Evolutionary conservation across 2,888 invertebrate genomes (phyloP), one percentile per base, ranked within the genome.

Genomic region (Anticlea derivata): DNA sequence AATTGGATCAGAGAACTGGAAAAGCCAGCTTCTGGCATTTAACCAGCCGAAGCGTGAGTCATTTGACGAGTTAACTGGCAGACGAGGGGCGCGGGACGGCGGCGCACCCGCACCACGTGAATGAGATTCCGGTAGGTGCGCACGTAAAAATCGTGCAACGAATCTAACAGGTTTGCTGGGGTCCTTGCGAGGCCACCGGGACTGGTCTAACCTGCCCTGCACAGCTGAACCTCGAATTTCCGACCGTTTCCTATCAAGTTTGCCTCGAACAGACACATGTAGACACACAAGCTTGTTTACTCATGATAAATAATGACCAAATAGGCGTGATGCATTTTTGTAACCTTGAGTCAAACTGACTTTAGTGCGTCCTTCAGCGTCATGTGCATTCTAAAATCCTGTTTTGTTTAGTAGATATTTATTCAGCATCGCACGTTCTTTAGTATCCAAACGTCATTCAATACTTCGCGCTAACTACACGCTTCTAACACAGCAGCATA

Each of bases 81-180:
- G 78, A 73, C 78, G 75, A 68, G 67, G 74, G 66, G 67, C 60
- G 59, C 75, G 70, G 73, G n/a, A n/a, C n/a, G n/a, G 73, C 70
- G 78, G 75, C 68, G 80, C 80, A 73, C 78, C 73, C 80, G 80
- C 79, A 84, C 78, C 85, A 83, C 83, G 85, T 89, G 83, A 89
- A 89, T 89, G 90, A 87, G 86, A 89, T 88, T 85, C 88, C 89
- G 88, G 87, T 89, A 87, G 88, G 87, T 87, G 86, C 86, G 83
- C 87, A 89, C 89, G 88, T 90, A 90, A 90, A 90, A 90, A 90
- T 90, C 90, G 88, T 88, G 88, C 89, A 88, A 89, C 88, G 84
- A 89, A 90, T 90, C 90, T 89, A 89, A 90, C 90, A 89, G 90
- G 90, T 90, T 90, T 89, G 80, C 85, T 84, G 88, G 83, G 86